Evolutionary conservation across 1,140 invertebrate genomes (phyloP), one percentile per base, ranked within the genome.

Genomic region (Caenorhabditis inopinata): DNA sequence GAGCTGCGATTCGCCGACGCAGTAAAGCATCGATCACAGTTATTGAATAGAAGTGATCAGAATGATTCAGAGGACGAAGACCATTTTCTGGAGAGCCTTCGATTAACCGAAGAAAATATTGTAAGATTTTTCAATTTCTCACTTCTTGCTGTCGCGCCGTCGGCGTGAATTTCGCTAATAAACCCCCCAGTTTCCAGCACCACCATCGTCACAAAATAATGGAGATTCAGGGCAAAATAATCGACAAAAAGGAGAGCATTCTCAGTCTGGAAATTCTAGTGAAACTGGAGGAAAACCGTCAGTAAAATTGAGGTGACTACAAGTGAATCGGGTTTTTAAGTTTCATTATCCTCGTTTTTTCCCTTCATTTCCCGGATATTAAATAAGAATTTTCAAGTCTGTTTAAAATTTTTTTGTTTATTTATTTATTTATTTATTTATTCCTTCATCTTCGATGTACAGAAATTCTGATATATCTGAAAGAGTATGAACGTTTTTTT

Each of bases 231-330:
- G 58, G 58, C 0, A 68, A 68, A 9, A 68, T 68, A 7, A 68
- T 68, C 32, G 58, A 68, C 9, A 68, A 68, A n/a, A 68, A 68
- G 32, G 58, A 68, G 58, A 68, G 58, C n/a, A 68, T 68, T 38
- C n/a, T 68, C 6, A 42, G 32, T 21, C n/a, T 68, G 16, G 58
- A 68, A 18, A 68, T 68, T 38, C 58, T 68, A 2, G 58, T 68
- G 32, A 68, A 68, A 21, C 32, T 68, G 1, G 32, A 68, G 0
- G 58, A 68, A 29, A 68, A 38, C 23, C 32, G 32, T 68, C 18
- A 68, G 9, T 38, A 32, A n/a, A n/a, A n/a, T n/a, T n/a, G n/a
- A n/a, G n/a, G n/a, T n/a, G n/a, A n/a, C n/a, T n/a, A n/a, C n/a
- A n/a, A n/a, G n/a, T n/a, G n/a, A n/a, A n/a, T n/a, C n/a, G n/a